Percentiles rank a stretch among this genome's conserved stretches.
phyloP scores from a whole-genome alignment of 2,888 invertebrate species.

The Geophilus truncorum region DNA sequence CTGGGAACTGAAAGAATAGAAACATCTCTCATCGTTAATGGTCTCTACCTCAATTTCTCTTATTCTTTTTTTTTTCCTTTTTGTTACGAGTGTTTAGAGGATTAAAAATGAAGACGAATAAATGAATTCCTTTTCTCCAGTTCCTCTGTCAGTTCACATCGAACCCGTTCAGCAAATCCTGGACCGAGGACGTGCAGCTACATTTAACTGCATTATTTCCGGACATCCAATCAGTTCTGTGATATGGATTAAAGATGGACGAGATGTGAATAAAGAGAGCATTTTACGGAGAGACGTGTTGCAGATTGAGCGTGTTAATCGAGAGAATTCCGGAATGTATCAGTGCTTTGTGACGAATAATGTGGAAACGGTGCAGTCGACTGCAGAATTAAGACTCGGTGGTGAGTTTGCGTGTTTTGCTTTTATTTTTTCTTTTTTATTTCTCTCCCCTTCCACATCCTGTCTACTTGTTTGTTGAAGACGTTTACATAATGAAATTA shows the following conservation, averaged over 20 bases:
- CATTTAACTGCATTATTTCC: conserved; percentile 27
- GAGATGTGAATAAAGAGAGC: not conserved
- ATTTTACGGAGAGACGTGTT: not conserved
- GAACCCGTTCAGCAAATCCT: conserved; percentile 27
- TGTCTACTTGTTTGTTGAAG: not conserved
- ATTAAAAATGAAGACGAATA: not conserved
- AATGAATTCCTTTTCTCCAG: not conserved
- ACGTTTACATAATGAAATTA: not conserved
- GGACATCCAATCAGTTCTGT: conserved; percentile 2
- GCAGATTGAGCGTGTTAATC: conserved; percentile 27
- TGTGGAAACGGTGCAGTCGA: conserved; percentile 36
- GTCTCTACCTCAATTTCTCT: not conserved
- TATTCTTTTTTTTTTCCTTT: no score
- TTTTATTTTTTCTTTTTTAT: not conserved
- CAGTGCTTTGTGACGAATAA: conserved; percentile 36
- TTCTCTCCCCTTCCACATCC: no score
- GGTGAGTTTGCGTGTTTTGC: conserved; percentile 28
- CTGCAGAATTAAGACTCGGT: conserved; percentile 37
- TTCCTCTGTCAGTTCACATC: conserved; percentile 32
- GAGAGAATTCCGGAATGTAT: conserved; percentile 36
- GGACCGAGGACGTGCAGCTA: conserved; percentile 8
- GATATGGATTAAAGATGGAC: conserved; percentile 30
- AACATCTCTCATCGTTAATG: conserved; percentile 29
- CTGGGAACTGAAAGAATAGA: conserved; percentile 29
- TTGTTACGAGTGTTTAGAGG: not conserved